A percentile compares a stretch with the other conserved stretches of the same genome.
These are phyloP conservation scores for Vulpes lagopus DNA, from an alignment of 2,113 vertebrate species.

Conservation along the genomic window DNA sequence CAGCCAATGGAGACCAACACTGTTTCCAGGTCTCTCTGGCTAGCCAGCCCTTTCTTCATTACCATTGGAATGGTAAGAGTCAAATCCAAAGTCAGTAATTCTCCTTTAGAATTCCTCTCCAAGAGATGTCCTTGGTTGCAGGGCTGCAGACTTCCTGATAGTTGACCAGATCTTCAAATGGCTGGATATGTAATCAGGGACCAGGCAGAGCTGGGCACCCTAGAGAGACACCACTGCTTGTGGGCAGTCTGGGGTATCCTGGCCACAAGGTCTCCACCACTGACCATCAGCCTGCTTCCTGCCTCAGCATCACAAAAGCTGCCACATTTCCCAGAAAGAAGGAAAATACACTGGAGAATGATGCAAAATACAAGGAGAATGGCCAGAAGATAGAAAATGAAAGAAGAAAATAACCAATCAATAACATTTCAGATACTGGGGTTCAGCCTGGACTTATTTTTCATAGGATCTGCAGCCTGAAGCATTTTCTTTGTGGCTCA, in stretches of 20 bases:
- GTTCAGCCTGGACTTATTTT: background rate
- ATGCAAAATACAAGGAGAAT: background rate
- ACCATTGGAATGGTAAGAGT: background rate
- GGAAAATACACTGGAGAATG: background rate
- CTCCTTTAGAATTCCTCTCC: background rate
- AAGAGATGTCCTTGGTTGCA: background rate
- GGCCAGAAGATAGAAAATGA: background rate
- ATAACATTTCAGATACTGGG: background rate
- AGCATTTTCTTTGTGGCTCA: background rate
- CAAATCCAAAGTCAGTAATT: background rate
- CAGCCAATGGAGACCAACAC: background rate
- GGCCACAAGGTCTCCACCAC: background rate
- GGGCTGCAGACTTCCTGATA: background rate
- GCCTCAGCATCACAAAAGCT: background rate
- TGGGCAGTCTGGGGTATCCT: background rate
- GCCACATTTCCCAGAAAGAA: conserved; percentile 21
- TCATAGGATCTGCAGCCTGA: background rate
- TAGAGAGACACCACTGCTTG: background rate
- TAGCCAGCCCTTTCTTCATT: background rate
- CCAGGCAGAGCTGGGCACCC: background rate
- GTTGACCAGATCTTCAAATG: background rate
- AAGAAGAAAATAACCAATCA: background rate
- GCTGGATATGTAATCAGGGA: background rate
- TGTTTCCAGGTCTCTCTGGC: background rate
- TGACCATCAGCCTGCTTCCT: background rate